These are phyloP conservation scores for Melinopterus prodromus DNA, from an alignment of 2,888 invertebrate species.

Conservation along the genomic window DNA sequence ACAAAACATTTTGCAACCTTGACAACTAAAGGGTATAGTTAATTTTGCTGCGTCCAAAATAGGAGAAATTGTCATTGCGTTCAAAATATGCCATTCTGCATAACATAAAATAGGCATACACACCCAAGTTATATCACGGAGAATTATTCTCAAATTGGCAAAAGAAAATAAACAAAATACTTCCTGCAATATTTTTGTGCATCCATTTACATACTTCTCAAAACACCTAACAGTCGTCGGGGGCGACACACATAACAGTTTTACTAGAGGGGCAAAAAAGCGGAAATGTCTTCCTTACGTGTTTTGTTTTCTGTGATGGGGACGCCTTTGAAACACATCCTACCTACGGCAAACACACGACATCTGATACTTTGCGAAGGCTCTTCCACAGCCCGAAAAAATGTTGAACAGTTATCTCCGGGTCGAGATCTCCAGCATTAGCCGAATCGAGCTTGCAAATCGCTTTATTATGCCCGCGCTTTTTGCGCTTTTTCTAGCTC, in stretches of 20 bases:
- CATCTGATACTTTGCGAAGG: neutral
- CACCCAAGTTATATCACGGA: too few relatives aligned
- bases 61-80: too few relatives aligned
- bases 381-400: neutral
- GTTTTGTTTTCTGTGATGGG: slow-evolving; percentile 4
- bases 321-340: neutral
- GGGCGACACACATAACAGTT: neutral
- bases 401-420: neutral
- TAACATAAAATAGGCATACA: too few relatives aligned
- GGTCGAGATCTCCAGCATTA: slow-evolving; percentile 17
- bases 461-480: slow-evolving; percentile 23
- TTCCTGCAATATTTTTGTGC: neutral
- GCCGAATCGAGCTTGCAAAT: slow-evolving; percentile 26
- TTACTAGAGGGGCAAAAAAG: neutral
- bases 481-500: slow-evolving; percentile 15
- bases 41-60: too few relatives aligned
- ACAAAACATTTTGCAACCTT: too few relatives aligned
- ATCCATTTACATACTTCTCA: neutral
- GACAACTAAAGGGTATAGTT: too few relatives aligned
- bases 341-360: neutral
- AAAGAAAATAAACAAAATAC: too few relatives aligned
- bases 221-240: neutral
- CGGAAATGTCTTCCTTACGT: neutral
- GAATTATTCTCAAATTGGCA: too few relatives aligned
- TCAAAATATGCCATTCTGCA: too few relatives aligned